Evolutionary conservation across 2,113 vertebrate species (phyloP).

Genomic region (Seriola quinqueradiata): DNA sequence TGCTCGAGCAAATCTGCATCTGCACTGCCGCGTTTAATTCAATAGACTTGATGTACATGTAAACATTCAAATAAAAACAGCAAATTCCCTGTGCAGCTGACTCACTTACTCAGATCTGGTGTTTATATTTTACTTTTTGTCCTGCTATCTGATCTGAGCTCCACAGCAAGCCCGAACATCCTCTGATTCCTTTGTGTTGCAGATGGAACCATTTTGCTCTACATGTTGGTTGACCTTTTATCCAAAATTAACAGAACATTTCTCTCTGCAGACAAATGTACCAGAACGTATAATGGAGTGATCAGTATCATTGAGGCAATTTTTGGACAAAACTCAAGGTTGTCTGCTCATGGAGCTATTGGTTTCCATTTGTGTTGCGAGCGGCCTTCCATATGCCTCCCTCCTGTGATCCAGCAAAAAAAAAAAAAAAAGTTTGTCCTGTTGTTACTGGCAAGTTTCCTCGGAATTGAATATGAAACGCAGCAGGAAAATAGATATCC

Average conservation of each 20-base stretch:
- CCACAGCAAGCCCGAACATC: conserved; percentile 35
- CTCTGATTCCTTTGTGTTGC: conserved; percentile 41
- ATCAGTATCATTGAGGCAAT: conserved; percentile 62
- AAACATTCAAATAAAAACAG: conserved; percentile 14
- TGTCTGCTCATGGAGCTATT: conserved; percentile 68
- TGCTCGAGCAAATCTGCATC: conserved; percentile 20
- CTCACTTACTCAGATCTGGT: conserved; percentile 44
- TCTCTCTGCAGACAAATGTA: conserved; percentile 56
- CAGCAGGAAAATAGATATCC: conserved; percentile 29
- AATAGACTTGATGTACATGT: conserved; percentile 10
- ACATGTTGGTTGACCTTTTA: conserved; percentile 57
- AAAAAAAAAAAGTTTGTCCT: conserved; percentile 43
- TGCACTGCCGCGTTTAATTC: conserved; percentile 21
- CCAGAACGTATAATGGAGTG: conserved; percentile 54
- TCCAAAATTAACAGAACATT: conserved; percentile 54
- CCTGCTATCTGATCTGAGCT: conserved; percentile 62
- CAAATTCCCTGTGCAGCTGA: conserved; percentile 26
- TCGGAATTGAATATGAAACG: conserved; percentile 51
- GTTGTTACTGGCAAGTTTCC: conserved; percentile 73
- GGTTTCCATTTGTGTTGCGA: conserved; percentile 66
- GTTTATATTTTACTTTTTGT: conserved; percentile 56
- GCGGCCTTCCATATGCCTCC: conserved; percentile 61
- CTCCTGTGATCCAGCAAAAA: conserved; percentile 50
- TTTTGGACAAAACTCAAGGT: conserved; percentile 65
- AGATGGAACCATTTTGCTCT: conserved; percentile 69